Evolutionary conservation across 2,888 invertebrate species (phyloP).

Genomic region (Agelastica alni): DNA sequence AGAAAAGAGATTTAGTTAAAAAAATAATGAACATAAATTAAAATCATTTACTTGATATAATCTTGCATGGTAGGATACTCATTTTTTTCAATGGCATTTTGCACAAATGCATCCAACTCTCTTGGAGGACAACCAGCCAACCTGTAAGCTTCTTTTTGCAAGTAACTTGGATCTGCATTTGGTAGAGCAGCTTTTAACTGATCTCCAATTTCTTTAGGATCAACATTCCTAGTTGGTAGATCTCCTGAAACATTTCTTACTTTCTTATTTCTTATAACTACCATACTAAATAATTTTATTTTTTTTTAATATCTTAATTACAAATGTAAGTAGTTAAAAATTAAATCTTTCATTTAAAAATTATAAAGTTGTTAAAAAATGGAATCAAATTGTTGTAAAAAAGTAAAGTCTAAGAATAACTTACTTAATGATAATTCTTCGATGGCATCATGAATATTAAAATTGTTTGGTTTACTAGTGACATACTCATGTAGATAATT

Average conservation of each 20-base stretch:
- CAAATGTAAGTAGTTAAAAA: no score
- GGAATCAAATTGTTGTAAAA: no score
- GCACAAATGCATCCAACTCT: slow-evolving; percentile 45
- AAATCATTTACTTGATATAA: slow-evolving; percentile 47
- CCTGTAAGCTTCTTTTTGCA: slow-evolving; percentile 44
- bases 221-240: slow-evolving; percentile 22
- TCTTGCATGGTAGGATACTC: slow-evolving; percentile 52
- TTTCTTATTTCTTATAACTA: no score
- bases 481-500: slow-evolving; percentile 38
- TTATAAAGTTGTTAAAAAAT: no score
- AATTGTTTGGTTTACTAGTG: slow-evolving; percentile 20
- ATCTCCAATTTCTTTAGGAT: slow-evolving; percentile 37
- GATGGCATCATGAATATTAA: slow-evolving; percentile 35
- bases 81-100: slow-evolving; percentile 45
- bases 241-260: no score
- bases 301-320: no score
- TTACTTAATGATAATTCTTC: slow-evolving; percentile 28
- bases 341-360: no score
- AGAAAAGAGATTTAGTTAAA: not conserved
- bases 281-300: no score
- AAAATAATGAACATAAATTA: not conserved
- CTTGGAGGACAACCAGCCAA: slow-evolving; percentile 38
- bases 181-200: slow-evolving; percentile 49
- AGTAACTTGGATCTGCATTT: slow-evolving; percentile 50
- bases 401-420: no score